Percentiles rank a stretch among this genome's conserved stretches.
Evolutionary conservation across 1,140 invertebrate genomes (phyloP).

Genomic region (Achroia grisella): DNA sequence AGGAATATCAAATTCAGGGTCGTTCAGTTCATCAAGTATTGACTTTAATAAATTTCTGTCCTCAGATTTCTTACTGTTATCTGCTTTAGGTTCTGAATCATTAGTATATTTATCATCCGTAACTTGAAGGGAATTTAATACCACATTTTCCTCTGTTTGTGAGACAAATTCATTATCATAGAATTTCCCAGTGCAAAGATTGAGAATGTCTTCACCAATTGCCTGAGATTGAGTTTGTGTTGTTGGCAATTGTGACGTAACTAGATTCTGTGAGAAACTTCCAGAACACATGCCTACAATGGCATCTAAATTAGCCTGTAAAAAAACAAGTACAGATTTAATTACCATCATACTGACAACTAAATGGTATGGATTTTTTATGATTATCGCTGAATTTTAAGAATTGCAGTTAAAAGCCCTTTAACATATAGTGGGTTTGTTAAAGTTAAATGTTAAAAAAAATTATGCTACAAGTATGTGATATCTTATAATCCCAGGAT

Average conservation of each 20-base stretch:
- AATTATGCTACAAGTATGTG: too few species aligned
- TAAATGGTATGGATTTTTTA: too few species aligned
- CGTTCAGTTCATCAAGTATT: constrained; percentile 53
- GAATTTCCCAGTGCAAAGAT: constrained; percentile 57
- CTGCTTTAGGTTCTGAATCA: not conserved
- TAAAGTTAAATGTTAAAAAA: too few species aligned
- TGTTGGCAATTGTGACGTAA: constrained; percentile 17
- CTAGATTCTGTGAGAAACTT: constrained; percentile 28
- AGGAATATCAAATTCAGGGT: constrained; percentile 36
- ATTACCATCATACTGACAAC: not conserved
- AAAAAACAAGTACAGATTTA: constrained; percentile 1
- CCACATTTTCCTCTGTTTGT: constrained; percentile 19
- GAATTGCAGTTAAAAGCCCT: too few species aligned
- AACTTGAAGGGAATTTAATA: not conserved
- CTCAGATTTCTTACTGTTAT: constrained; percentile 7
- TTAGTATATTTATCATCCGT: too few species aligned
- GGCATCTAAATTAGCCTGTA: constrained; percentile 34
- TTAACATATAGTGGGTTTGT: too few species aligned
- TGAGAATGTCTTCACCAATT: constrained; percentile 47
- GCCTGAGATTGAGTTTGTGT: constrained; percentile 33
- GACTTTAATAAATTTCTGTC: constrained; percentile 38
- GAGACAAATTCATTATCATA: constrained; percentile 57
- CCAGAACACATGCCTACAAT: constrained; percentile 27
- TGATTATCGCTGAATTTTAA: too few species aligned
- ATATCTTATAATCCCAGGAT: too few species aligned